These are phyloP conservation scores for Tragelaphus scriptus DNA, from an alignment of 2,113 vertebrate species.

Conservation along the genomic window DNA sequence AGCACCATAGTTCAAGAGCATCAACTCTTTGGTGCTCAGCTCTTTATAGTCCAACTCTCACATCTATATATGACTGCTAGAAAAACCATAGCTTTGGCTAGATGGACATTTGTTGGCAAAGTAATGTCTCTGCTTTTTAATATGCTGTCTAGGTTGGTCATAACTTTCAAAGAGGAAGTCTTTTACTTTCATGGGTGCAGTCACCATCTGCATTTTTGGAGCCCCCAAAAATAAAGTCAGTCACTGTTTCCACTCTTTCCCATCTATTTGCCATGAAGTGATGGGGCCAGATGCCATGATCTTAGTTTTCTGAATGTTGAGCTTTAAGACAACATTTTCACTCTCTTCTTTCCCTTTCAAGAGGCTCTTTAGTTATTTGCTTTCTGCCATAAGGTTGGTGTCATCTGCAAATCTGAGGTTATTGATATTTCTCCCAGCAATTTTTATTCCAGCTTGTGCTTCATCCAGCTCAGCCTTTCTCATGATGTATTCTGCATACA, in stretches of 20 bases:
- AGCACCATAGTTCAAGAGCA: not conserved
- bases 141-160: not conserved
- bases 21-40: not conserved
- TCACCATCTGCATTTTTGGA: not conserved
- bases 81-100: not conserved
- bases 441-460: not conserved
- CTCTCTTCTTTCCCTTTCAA: not conserved
- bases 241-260: not conserved
- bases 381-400: not conserved
- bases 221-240: fast-evolving
- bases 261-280: not conserved
- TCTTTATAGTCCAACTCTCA: not conserved
- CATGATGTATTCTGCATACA: not conserved
- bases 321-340: not conserved
- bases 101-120: not conserved
- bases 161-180: not conserved
- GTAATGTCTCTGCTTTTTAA: not conserved
- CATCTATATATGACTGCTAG: not conserved
- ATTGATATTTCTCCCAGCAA: not conserved
- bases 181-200: not conserved
- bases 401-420: not conserved
- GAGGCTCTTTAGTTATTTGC: not conserved
- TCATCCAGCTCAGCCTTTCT: not conserved
- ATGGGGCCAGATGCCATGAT: not conserved
- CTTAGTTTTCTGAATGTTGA: not conserved